Conservation (phyloP, 2,113 vertebrate species). For the Sceloporus undulatus region DNA sequence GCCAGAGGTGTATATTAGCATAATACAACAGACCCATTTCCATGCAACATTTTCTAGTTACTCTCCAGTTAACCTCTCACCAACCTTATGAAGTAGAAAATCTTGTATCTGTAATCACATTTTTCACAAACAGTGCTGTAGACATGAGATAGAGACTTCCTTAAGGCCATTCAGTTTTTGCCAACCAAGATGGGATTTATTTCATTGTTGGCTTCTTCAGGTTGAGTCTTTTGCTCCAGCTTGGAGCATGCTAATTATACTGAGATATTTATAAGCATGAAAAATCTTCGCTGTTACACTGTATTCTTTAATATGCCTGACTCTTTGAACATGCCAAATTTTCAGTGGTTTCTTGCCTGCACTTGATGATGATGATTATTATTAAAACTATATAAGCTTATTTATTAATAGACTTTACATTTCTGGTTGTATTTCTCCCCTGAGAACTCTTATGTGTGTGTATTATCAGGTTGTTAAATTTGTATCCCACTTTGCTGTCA, state of each 20-base stretch:
- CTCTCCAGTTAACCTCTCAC: not conserved
- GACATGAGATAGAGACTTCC: not conserved
- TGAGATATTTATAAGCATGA: not conserved
- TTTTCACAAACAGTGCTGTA: not conserved
- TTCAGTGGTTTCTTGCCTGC: not conserved
- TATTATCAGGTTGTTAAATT: not conserved
- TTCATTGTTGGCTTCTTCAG: not conserved
- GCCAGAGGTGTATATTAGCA: not conserved
- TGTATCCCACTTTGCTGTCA: not conserved
- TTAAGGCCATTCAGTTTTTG: not conserved
- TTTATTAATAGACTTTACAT: not conserved
- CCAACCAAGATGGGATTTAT: not conserved
- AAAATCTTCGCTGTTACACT: not conserved
- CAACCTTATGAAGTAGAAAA: not conserved
- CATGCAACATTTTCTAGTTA: not conserved
- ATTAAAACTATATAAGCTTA: not conserved
- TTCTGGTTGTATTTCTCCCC: not conserved
- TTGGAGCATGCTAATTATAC: constrained; percentile 1
- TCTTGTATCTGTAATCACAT: not conserved
- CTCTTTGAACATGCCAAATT: not conserved
- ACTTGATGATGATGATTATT: not conserved
- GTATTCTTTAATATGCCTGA: not conserved
- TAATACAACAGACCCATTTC: not conserved
- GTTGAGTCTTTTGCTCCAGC: not conserved
- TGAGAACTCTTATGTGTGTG: not conserved